Base-by-base conservation (phyloP, 2,888 invertebrate species). In the Lycaena phlaeas region DNA sequence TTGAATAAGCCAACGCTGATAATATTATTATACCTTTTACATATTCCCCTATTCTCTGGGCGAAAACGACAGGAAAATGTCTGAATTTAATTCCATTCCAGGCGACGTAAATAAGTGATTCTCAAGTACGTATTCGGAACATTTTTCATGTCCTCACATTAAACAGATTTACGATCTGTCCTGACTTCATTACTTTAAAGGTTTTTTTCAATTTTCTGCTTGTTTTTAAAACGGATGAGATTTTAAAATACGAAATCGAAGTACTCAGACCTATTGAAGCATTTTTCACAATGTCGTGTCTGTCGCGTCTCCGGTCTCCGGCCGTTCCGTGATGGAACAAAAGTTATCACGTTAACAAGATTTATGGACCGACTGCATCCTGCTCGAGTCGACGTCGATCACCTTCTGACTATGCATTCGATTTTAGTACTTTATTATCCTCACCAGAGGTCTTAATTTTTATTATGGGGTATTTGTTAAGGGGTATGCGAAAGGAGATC, bases 141-240 rank as follows among this genome's bases (percentile, higher is more conserved):
- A 59, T 62, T 65, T 68, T 66, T 68, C 65, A 63, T 50, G 58
- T 59, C 63, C 63, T 57, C 62, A 57, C 62, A 58, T 59, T 58
- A 58, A 56, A 49, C 54, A 57, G 58, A 62, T 66, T 70, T 64
- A 65, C 53, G 60, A 59, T 56, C 55, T 49, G 52, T 54, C 51
- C 53, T 48, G 45, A 52, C 56, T 59, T 58, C 58, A 59, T 61
- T 59, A 57, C 53, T 54, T 53, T 54, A 52, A 59, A 50, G 53
- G 52, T 27, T 45, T 58, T 54, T 68, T 66, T 61, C 49, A 51
- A 49, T 50, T 52, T 51, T 49, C 40, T 41, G 44, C 44, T 41
- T 41, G 47, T 5, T 18, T 26, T 22, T 9, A 15, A 37, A 38
- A 27, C 9, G 4, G 15, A 2, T 5, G n/a, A 30, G 15, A 30